phyloP scores from a whole-genome alignment of 2,797 vertebrate species.

The Alexandromys oeconomus region DNA sequence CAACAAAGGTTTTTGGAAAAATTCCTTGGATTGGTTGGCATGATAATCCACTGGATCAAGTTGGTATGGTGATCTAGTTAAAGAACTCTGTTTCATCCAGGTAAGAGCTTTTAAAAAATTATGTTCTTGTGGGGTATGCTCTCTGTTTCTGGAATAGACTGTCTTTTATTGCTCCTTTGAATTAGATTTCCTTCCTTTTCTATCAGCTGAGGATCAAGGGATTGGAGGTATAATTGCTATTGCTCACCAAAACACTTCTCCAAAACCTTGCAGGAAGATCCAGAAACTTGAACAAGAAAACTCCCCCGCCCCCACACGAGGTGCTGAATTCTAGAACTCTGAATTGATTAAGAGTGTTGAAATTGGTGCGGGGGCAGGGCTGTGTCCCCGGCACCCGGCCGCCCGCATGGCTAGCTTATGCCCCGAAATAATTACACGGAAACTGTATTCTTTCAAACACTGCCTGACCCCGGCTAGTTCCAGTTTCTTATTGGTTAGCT shows the following conservation, averaged over 20 bases:
- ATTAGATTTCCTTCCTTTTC: neutral
- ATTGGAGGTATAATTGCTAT: neutral
- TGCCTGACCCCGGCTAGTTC: too few species aligned
- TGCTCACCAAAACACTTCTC: neutral
- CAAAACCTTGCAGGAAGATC: neutral
- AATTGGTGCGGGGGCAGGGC: too few species aligned
- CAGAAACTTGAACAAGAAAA: neutral
- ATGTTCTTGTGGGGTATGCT: conserved; percentile 10
- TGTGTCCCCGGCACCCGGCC: too few species aligned
- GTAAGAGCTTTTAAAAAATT: conserved; percentile 38
- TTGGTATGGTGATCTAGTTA: conserved; percentile 23
- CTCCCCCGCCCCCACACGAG: neutral
- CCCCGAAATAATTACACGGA: too few species aligned
- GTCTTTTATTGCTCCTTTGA: conserved; percentile 40
- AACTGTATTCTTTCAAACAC: too few species aligned
- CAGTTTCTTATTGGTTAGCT: too few species aligned
- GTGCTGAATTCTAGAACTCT: neutral
- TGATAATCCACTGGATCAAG: conserved; percentile 65
- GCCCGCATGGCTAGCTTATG: too few species aligned
- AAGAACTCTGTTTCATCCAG: neutral
- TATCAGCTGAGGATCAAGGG: conserved; percentile 37
- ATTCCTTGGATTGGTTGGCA: conserved; percentile 3
- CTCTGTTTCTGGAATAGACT: conserved; percentile 14
- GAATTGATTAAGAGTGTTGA: neutral
- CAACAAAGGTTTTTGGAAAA: conserved; percentile 50